phyloP scores from a whole-genome alignment of 2,888 invertebrate species.

The Pyrochroa serraticornis region DNA sequence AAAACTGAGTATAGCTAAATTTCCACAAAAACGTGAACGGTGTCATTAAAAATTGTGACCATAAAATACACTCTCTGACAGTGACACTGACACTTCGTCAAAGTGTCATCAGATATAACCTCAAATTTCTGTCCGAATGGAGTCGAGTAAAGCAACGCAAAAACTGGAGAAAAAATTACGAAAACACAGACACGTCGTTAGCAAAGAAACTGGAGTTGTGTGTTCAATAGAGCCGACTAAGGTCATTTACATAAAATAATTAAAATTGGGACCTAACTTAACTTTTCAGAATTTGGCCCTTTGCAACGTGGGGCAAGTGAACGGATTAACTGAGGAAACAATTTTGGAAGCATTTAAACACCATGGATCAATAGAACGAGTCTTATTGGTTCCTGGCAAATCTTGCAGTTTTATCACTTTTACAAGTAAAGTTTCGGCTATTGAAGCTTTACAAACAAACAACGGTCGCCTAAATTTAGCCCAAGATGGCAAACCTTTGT shows the following conservation, averaged over 20 bases:
- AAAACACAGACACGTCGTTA: conserved; percentile 58
- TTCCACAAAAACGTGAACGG: no score
- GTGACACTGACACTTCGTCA: no score
- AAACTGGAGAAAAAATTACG: conserved; percentile 58
- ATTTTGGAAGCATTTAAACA: conserved; percentile 63
- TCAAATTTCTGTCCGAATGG: no score
- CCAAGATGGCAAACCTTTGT: conserved; percentile 67
- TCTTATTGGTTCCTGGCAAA: conserved; percentile 78
- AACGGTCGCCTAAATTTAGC: conserved; percentile 67
- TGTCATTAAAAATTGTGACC: no score
- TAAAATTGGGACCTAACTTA: conserved; percentile 6
- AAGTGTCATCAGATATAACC: no score
- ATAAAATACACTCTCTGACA: no score
- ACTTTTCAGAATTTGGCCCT: conserved; percentile 71
- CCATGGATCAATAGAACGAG: conserved; percentile 64
- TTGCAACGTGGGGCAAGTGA: conserved; percentile 88
- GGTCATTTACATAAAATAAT: conserved; percentile 38
- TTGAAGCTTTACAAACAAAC: conserved; percentile 62
- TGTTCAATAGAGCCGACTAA: conserved; percentile 53
- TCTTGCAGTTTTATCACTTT: conserved; percentile 81
- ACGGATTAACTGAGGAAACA: conserved; percentile 72
- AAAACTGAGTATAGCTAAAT: no score
- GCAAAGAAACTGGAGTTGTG: conserved; percentile 55
- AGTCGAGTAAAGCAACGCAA: conserved; percentile 3
- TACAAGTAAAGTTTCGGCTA: conserved; percentile 59